Percentiles rank a stretch among this genome's conserved stretches.
Evolutionary conservation across 2,113 vertebrate genomes (phyloP).

Genomic region (Sciurus niger): DNA sequence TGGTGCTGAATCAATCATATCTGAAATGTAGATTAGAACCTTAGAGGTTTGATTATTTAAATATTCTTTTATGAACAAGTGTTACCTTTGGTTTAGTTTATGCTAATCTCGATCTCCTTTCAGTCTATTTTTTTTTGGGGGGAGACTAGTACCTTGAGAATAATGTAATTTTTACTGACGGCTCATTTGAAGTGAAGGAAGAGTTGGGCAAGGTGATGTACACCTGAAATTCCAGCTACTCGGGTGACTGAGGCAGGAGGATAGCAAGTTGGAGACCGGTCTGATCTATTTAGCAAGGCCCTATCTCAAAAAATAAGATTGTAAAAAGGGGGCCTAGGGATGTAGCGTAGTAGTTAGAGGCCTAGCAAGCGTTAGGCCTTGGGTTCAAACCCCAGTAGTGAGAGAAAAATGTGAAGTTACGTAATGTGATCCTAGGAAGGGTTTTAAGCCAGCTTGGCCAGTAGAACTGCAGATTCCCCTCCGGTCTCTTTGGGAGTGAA

Average conservation of each 20-base stretch:
- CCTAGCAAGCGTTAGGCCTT: neutral
- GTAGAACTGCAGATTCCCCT: neutral
- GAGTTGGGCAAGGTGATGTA: neutral
- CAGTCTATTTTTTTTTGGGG: neutral
- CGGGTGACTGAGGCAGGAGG: neutral
- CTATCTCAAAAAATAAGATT: neutral
- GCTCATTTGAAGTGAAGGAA: neutral
- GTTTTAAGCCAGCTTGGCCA: neutral
- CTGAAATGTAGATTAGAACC: slow-evolving; percentile 37
- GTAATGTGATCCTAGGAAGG: neutral
- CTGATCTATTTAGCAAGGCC: neutral
- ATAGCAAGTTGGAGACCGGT: neutral
- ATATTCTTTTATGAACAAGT: slow-evolving; percentile 24
- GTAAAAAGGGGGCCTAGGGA: no score
- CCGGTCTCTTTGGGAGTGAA: neutral
- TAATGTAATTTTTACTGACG: neutral
- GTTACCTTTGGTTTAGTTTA: neutral
- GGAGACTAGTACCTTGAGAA: slow-evolving; percentile 15
- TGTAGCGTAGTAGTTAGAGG: no score
- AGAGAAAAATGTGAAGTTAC: neutral
- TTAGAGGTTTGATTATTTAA: slow-evolving; percentile 42
- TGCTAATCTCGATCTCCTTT: slow-evolving; percentile 4
- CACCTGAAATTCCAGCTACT: neutral
- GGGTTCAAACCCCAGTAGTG: neutral
- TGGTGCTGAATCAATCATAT: neutral